These are phyloP conservation scores for Cyprinodon variegatus DNA, from an alignment of 2,113 vertebrate species.

Conservation along the genomic window DNA sequence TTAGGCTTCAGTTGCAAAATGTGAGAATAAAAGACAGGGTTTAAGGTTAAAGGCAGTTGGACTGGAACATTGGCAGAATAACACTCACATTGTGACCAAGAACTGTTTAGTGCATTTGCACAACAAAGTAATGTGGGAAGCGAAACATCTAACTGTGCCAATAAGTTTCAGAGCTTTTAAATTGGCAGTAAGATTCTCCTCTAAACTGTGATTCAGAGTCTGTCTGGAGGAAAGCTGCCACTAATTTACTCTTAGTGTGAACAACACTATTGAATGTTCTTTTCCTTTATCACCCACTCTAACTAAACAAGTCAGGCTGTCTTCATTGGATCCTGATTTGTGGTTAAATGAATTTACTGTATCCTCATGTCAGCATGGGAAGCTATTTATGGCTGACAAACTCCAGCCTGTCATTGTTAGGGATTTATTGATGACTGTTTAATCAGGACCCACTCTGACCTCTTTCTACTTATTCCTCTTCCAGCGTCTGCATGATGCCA, in stretches of 20 bases:
- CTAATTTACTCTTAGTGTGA: slow-evolving; percentile 41
- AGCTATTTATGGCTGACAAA: slow-evolving; percentile 25
- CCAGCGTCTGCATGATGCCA: slow-evolving; percentile 56
- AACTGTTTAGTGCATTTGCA: slow-evolving; percentile 31
- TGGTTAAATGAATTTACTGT: neutral
- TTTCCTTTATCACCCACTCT: slow-evolving; percentile 13
- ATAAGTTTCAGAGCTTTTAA: slow-evolving; percentile 37
- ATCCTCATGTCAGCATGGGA: slow-evolving; percentile 3
- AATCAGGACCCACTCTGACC: slow-evolving; percentile 27
- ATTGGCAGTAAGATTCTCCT: slow-evolving; percentile 60
- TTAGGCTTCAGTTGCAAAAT: neutral
- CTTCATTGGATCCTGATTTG: slow-evolving; percentile 5
- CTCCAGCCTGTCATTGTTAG: slow-evolving; percentile 23
- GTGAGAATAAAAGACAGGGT: neutral
- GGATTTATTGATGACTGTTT: slow-evolving; percentile 22
- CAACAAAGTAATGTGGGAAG: slow-evolving; percentile 44
- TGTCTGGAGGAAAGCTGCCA: slow-evolving; percentile 36
- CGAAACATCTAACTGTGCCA: slow-evolving; percentile 30
- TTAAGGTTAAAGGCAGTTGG: neutral
- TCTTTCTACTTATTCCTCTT: slow-evolving; percentile 16
- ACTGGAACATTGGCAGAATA: neutral
- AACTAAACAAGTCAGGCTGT: neutral
- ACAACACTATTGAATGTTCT: slow-evolving; percentile 37
- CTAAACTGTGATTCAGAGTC: slow-evolving; percentile 41
- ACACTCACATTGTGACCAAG: neutral